Evolutionary conservation across 2,113 vertebrate genomes (phyloP).

Genomic region (Meles meles): DNA sequence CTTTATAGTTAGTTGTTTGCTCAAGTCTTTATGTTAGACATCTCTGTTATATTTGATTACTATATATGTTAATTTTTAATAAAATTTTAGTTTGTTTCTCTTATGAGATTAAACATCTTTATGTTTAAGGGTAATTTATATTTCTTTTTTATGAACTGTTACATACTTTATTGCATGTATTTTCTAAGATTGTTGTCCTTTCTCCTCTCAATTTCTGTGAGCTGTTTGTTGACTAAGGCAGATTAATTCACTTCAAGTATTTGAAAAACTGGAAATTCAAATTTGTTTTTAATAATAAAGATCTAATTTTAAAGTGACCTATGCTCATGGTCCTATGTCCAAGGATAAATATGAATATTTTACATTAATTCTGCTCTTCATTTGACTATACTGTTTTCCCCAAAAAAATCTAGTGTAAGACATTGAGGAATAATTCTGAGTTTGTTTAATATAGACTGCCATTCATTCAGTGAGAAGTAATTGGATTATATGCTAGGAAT

Average conservation of each 20-base stretch:
- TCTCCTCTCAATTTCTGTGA: neutral
- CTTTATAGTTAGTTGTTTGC: neutral
- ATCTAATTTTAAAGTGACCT: constrained; percentile 24
- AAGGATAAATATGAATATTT: constrained; percentile 6
- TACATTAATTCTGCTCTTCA: neutral
- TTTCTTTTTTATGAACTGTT: neutral
- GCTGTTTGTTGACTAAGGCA: neutral
- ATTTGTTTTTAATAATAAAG: constrained; percentile 15
- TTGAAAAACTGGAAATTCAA: neutral
- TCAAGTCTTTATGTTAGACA: neutral
- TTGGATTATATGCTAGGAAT: neutral
- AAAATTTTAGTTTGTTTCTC: neutral
- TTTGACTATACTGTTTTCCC: neutral
- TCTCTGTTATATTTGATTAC: neutral
- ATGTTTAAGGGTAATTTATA: neutral
- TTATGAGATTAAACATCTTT: neutral
- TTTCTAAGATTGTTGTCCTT: neutral
- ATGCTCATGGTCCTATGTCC: neutral
- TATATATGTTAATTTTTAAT: neutral
- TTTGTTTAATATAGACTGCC: neutral
- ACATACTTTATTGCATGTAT: neutral
- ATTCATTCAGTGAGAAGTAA: neutral
- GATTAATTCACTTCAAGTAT: neutral
- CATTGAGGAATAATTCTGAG: neutral
- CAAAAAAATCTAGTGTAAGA: neutral